Evolutionary conservation across 2,113 vertebrate species (phyloP), one percentile per base, ranked within the genome.

Genomic region (Cyprinodon variegatus): DNA sequence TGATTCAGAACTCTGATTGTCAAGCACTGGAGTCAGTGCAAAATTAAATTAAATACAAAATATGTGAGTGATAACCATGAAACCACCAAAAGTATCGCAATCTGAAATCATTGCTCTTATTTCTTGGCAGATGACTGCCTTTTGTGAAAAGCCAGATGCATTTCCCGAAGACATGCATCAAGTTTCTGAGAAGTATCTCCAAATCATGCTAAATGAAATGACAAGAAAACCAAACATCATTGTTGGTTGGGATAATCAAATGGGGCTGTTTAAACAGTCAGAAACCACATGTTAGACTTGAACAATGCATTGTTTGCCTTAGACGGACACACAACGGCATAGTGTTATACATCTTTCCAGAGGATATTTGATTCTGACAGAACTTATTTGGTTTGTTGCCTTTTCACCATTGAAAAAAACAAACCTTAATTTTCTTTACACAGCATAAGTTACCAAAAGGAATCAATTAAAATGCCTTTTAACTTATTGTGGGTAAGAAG

Each of bases 161-260:
- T 81, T 60, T 71, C n/a, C 60, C 36, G 73, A 53, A 57, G 50
- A 57, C 15, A 20, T 20, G 9, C 9, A 57, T 57, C 50, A 57
- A n/a, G 50, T 57, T n/a, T 57, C 50, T 57, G 17, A 6, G 50
- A 20, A 57, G 20, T 7, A 2, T 57, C 11, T 72, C 29, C 10
- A 73, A 81, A 73, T 17, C 48, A 48, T 40, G 11, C 37, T 67
- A 50, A 74, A 63, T 66, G 11, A 39, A 60, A 67, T 41, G 29
- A 77, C 45, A 65, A 72, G 29, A 66, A 66, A 68, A 88, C 63
- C 70, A 81, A 22, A 2, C 61, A 46, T 77, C 13, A 38, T 60
- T 74, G 61, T 43, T 65, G 63, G 22, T n/a, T 10, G 2, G 17
- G 17, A 57, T 57, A 57, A 57, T 62, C 4, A 15, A 68, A 22